Conservation (phyloP, 2,888 invertebrate species). For the Theodoxus fluviatilis region DNA sequence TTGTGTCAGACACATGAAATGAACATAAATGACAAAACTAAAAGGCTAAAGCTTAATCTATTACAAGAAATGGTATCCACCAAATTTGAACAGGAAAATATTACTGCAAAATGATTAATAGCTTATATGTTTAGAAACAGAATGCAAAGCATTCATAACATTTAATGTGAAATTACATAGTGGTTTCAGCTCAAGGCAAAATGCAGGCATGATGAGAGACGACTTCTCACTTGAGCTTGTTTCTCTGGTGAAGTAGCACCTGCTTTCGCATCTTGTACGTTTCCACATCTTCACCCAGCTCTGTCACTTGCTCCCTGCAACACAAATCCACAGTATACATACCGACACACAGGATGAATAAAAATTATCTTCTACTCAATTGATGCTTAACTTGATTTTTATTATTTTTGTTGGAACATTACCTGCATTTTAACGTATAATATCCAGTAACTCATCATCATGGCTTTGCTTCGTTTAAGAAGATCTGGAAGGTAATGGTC, state of each 20-base stretch:
- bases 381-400: neutral
- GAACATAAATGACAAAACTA: neutral
- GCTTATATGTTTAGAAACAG: neutral
- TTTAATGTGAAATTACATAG: too few relatives aligned
- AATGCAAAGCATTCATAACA: neutral
- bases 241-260: slow-evolving; percentile 45
- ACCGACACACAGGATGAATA: neutral
- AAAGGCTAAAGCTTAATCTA: neutral
- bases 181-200: neutral
- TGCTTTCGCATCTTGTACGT: slow-evolving; percentile 43
- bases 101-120: neutral
- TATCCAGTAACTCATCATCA: too few relatives aligned
- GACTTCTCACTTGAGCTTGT: slow-evolving; percentile 44
- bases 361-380: neutral
- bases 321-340: neutral
- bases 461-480: too few relatives aligned
- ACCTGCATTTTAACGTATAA: too few relatives aligned
- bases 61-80: too few relatives aligned
- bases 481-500: too few relatives aligned
- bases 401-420: too few relatives aligned
- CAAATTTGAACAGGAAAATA: too few relatives aligned
- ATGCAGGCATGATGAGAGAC: neutral
- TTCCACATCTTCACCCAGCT: slow-evolving; percentile 35
- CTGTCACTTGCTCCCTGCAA: slow-evolving; percentile 37
- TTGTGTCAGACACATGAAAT: too few relatives aligned